These are phyloP conservation scores for Lasioglossum figueresi DNA, from an alignment of 2,888 invertebrate species.

Conservation along the genomic window DNA sequence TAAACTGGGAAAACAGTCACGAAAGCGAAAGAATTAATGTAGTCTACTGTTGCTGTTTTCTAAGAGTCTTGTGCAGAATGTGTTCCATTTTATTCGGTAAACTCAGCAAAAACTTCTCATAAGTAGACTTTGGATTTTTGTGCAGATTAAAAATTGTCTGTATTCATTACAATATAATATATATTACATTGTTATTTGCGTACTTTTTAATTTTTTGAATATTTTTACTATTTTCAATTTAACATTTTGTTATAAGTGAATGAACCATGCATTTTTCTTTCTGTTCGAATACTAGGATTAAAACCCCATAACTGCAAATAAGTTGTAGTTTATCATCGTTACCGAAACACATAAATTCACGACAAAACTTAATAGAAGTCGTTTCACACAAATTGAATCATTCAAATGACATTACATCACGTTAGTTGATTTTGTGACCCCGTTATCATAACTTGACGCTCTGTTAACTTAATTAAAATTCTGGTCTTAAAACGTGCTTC, in stretches of 20 bases:
- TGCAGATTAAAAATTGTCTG: background rate
- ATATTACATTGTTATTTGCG: background rate
- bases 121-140: background rate
- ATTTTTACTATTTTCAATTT: background rate
- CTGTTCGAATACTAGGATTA: background rate
- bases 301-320: background rate
- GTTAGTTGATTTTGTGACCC: constrained; percentile 11
- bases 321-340: background rate
- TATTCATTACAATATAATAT: background rate
- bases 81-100: background rate
- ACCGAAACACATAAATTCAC: background rate
- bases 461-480: constrained; percentile 40
- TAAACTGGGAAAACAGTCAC: constrained; percentile 28
- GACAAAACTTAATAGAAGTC: background rate
- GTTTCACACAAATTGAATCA: background rate
- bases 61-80: background rate
- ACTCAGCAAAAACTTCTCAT: background rate
- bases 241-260: background rate
- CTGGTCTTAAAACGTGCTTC: constrained; percentile 1
- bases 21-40: constrained; percentile 30
- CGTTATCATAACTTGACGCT: constrained; percentile 1
- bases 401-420: background rate
- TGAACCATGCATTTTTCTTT: background rate
- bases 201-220: background rate
- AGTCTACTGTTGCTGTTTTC: background rate